Evolutionary conservation across 2,888 invertebrate species (phyloP).

Genomic region (Drosophila demipolita): DNA sequence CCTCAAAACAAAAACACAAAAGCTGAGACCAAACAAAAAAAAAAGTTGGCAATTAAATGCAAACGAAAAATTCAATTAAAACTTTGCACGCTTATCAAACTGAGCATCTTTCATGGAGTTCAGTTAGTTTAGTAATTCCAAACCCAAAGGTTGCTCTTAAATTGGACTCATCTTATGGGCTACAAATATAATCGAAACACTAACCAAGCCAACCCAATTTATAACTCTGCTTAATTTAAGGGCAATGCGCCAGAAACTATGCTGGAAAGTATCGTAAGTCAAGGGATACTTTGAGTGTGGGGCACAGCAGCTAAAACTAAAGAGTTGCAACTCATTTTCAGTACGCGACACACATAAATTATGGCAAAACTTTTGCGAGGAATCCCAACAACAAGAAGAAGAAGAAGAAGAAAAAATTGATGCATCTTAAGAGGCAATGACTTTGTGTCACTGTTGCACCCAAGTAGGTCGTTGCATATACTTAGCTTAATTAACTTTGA

Average conservation of each 20-base stretch:
- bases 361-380: conserved; percentile 10
- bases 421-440: conserved; percentile 34
- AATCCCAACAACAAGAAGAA: neutral
- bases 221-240: conserved; percentile 49
- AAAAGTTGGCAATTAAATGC: conserved; percentile 46
- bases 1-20: conserved; percentile 7
- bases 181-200: conserved; percentile 2
- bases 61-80: conserved; percentile 66
- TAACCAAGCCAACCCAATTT: conserved; percentile 31
- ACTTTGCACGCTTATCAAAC: conserved; percentile 49
- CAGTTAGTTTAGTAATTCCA: conserved; percentile 45
- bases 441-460: conserved; percentile 3
- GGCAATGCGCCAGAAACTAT: conserved; percentile 61
- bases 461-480: conserved; percentile 41
- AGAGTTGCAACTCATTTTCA: conserved; percentile 40
- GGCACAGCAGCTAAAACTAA: conserved; percentile 3
- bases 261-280: conserved; percentile 59
- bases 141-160: conserved; percentile 31
- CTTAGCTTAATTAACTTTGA: conserved; percentile 57
- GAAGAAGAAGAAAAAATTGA: conserved; percentile 22
- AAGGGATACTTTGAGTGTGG: conserved; percentile 23
- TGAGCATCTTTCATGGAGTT: conserved; percentile 38
- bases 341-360: conserved; percentile 56
- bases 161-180: conserved; percentile 4
- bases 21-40: neutral